These are phyloP conservation scores for Zosterops japonicus DNA, from an alignment of 2,113 vertebrate genomes.

Conservation along the genomic window DNA sequence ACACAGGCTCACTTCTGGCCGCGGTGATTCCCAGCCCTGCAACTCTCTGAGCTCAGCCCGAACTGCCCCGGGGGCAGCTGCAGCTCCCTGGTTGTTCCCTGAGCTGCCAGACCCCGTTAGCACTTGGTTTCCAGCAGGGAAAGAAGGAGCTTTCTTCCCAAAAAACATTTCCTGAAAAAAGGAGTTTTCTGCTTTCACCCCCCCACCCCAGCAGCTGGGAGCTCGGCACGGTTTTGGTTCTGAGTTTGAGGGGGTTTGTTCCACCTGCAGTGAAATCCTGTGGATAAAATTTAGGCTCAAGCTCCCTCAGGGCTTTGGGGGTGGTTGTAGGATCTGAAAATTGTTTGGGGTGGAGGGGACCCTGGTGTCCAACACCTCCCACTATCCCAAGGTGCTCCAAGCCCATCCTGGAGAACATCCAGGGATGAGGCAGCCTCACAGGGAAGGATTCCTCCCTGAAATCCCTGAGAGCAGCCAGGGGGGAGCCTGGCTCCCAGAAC, in stretches of 20 bases:
- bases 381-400: neutral
- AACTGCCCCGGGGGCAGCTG: neutral
- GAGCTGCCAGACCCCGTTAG: fast-evolving
- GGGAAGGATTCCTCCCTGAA: neutral
- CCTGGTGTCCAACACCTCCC: neutral
- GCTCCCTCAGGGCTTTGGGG: neutral
- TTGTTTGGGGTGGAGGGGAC: neutral
- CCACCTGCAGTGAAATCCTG: neutral
- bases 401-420: neutral
- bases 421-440: neutral
- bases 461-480: neutral
- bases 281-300: neutral
- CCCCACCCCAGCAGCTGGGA: neutral
- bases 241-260: neutral
- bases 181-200: neutral
- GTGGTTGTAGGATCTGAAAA: fast-evolving
- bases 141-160: neutral
- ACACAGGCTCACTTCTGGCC: neutral
- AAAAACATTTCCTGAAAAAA: neutral
- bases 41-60: neutral
- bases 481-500: neutral
- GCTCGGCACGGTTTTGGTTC: neutral
- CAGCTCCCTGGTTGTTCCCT: neutral
- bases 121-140: neutral
- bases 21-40: neutral